phyloP scores from a whole-genome alignment of 2,797 vertebrate species.

The Alosa sapidissima region DNA sequence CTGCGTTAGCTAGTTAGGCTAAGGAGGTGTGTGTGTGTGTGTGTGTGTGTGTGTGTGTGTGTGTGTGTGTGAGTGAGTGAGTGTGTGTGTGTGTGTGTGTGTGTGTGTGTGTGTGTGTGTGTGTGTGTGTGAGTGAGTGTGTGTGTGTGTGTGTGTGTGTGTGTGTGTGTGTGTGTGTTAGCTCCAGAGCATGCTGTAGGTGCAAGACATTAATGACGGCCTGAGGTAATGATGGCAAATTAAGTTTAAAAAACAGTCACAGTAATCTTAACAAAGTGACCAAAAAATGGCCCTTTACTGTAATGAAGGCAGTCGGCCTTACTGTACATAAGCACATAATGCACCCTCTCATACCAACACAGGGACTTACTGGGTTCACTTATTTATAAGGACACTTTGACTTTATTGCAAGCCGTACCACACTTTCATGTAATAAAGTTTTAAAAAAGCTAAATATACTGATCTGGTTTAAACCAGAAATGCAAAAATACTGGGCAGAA shows the following conservation, averaged over 20 bases:
- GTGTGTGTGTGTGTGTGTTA: too few species aligned
- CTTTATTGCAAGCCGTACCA: too few species aligned
- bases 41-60: neutral
- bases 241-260: neutral
- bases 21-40: neutral
- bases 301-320: neutral
- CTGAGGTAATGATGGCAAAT: neutral
- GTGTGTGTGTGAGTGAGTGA: constrained; percentile 5
- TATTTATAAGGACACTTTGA: too few species aligned
- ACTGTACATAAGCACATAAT: too few species aligned
- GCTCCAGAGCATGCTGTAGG: neutral
- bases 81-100: neutral
- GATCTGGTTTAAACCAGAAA: too few species aligned
- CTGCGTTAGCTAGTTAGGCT: neutral
- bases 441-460: too few species aligned
- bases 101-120: too few species aligned
- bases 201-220: neutral
- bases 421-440: too few species aligned
- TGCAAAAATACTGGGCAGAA: too few species aligned
- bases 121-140: too few species aligned
- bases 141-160: neutral
- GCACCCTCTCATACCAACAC: too few species aligned
- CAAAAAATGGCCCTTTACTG: neutral
- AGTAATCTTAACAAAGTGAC: neutral
- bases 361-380: too few species aligned